phyloP scores from a whole-genome alignment of 2,113 vertebrate species.

The Okapia johnstoni region DNA sequence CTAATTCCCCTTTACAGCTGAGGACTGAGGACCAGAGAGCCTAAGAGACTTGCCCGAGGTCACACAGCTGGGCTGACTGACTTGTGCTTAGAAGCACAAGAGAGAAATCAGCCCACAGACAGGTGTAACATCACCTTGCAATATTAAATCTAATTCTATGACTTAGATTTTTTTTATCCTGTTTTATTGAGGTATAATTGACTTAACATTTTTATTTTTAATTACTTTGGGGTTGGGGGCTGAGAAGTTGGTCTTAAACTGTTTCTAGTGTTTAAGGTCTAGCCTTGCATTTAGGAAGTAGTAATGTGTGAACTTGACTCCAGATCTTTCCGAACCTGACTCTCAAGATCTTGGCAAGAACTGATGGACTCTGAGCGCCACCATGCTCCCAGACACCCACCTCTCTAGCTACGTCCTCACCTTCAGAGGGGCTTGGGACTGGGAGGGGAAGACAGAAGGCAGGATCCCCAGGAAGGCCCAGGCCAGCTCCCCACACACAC shows the following conservation, averaged over 20 bases:
- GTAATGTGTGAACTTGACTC: rapidly evolving
- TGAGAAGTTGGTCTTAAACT: background rate
- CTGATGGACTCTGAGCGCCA: background rate
- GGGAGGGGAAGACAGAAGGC: background rate
- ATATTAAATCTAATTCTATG: background rate
- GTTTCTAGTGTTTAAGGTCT: background rate
- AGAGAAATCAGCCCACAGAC: background rate
- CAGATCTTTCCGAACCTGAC: background rate
- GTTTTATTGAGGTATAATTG: background rate
- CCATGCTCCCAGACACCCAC: background rate
- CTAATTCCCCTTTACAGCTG: background rate
- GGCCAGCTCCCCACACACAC: background rate
- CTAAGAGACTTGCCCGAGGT: background rate
- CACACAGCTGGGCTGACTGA: background rate
- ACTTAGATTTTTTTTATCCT: background rate
- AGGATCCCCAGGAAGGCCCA: background rate
- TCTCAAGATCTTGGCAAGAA: background rate
- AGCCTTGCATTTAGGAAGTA: background rate
- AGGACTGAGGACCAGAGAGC: background rate
- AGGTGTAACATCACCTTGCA: background rate
- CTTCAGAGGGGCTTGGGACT: background rate
- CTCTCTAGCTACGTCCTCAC: background rate
- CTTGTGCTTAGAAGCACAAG: background rate
- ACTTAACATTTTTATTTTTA: background rate
- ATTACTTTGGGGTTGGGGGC: background rate